phyloP scores from a whole-genome alignment of 1,140 invertebrate species.

The Zaprionus inermis region DNA sequence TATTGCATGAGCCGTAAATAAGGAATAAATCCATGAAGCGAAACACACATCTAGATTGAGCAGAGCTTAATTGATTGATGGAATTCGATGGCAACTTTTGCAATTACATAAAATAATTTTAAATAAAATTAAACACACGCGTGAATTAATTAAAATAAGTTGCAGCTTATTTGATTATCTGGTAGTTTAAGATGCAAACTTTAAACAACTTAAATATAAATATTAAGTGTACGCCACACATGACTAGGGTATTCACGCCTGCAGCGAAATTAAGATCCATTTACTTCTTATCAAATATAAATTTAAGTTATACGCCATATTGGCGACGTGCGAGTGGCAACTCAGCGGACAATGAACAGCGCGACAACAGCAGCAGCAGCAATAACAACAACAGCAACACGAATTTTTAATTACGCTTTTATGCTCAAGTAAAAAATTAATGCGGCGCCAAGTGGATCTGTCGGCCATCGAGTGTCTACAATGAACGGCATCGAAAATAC shows the following conservation, averaged over 20 bases:
- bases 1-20: constrained; percentile 18
- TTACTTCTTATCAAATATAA: constrained; percentile 48
- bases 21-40: background rate
- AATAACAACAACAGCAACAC: constrained; percentile 16
- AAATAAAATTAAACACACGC: background rate
- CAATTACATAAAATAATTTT: constrained; percentile 5
- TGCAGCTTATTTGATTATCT: background rate
- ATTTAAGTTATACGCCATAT: constrained; percentile 60
- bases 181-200: no score
- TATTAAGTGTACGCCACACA: background rate
- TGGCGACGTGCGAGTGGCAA: constrained; percentile 21
- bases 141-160: background rate
- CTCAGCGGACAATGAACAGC: constrained; percentile 12
- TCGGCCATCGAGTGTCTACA: constrained; percentile 24
- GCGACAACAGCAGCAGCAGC: constrained; percentile 17
- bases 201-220: no score
- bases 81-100: background rate
- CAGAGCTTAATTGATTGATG: background rate
- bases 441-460: constrained; percentile 27
- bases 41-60: background rate
- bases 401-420: constrained; percentile 77
- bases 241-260: background rate
- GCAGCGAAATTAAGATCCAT: background rate
- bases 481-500: constrained; percentile 32
- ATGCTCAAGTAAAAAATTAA: constrained; percentile 47